Evolutionary conservation across 2,113 vertebrate species (phyloP), one percentile per base, ranked within the genome.

Genomic region (Percopsis transmontana): DNA sequence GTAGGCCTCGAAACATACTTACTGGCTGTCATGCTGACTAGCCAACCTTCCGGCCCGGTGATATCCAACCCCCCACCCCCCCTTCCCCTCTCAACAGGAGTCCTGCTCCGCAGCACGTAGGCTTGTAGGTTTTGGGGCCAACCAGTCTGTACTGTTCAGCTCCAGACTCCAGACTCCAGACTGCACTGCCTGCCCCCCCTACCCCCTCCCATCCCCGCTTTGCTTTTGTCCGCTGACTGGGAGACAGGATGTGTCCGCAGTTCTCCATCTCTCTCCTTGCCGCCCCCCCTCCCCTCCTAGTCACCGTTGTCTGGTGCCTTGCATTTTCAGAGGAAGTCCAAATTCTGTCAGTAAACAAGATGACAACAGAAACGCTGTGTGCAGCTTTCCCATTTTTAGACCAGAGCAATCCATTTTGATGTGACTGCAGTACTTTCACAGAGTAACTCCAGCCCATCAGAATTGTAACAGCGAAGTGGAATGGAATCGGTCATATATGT

Each of bases 81-180:
- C 20, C 51, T 19, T 19, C 51, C 10, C 61, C 73, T 66, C 74
- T 59, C 60, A 39, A 58, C 57, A 7, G 2, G 71, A 72, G 69
- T 61, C 84, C 88, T 91, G 89, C 89, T 80, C 74, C 39, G 59
- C 66, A 10, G 88, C 89, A 91, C 89, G 88, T 91, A 91, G 84
- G 62, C 84, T 73, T 80, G 81, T 77, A 87, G 84, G 81, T 83
- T 47, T 54, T 58, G 84, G 83, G 85, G 89, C 85, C 85, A 40
- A 79, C 55, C 80, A 79, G 89, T 88, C 82, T 88, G 85, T 39
- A 56, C 72, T 74, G 51, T 71, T 65, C 57, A 68, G 74, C 80
- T 82, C 80, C 79, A 80, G 86, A 77, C 80, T 82, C 65, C 73
- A 19, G 78, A 18, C 89, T 89, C n/a, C n/a, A n/a, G n/a, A n/a